A percentile compares a stretch with the other conserved stretches of the same genome.
Evolutionary conservation across 2,797 vertebrate species (phyloP).

Genomic region (Sebastes cheni): DNA sequence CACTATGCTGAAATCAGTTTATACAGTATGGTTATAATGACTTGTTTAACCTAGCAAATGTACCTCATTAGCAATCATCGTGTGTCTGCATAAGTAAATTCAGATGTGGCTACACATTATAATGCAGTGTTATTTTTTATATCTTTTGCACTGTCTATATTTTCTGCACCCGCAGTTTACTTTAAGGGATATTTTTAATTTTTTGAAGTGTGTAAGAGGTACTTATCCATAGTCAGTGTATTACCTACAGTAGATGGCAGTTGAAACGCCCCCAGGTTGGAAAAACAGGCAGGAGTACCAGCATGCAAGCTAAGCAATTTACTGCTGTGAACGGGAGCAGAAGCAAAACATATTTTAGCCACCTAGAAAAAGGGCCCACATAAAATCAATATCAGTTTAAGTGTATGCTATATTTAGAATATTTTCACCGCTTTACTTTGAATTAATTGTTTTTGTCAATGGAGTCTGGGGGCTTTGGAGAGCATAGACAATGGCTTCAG

Average conservation of each 20-base stretch:
- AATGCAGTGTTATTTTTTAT: not conserved
- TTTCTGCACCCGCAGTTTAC: not conserved
- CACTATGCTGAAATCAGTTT: not conserved
- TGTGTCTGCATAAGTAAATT: not conserved
- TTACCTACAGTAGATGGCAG: not conserved
- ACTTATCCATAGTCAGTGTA: not conserved
- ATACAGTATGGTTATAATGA: not conserved
- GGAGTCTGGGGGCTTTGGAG: too few relatives aligned
- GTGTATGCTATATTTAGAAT: too few relatives aligned
- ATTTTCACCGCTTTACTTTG: too few relatives aligned
- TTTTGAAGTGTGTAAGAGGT: not conserved
- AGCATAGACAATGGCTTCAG: too few relatives aligned
- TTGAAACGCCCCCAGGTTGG: not conserved
- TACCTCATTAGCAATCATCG: not conserved
- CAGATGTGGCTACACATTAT: not conserved
- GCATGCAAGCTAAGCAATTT: not conserved
- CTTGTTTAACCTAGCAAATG: not conserved
- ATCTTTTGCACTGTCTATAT: not conserved
- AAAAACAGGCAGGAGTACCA: not conserved
- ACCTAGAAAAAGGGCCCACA: too few relatives aligned
- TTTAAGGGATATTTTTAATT: rapidly evolving
- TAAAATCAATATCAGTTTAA: too few relatives aligned
- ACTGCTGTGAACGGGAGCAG: not conserved
- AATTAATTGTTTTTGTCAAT: too few relatives aligned
- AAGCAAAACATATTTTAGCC: not conserved